Base-by-base conservation (phyloP, 2,888 invertebrate genomes). In the Sepiola atlantica region DNA sequence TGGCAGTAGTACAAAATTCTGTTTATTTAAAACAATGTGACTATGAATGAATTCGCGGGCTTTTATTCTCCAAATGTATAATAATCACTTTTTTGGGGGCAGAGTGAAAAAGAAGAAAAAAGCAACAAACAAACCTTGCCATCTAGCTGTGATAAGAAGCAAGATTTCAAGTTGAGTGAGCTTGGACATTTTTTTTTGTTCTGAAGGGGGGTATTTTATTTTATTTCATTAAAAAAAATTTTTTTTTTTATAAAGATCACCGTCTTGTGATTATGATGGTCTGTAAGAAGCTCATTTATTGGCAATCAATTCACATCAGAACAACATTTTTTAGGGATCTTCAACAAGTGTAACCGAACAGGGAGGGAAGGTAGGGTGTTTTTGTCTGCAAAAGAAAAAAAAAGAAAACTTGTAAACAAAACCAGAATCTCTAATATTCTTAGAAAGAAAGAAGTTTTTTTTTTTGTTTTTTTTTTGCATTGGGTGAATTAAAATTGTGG, bases 101-200 rank as follows among this genome's bases (percentile, higher is more conserved):
- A 77, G 77, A n/a, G 77, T n/a, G n/a, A 77, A 77, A 8, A 45
- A 45, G 45, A 45, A 45, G 8, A 45, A 45, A 45, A 45, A 45
- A 45, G 8, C 45, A 45, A 45, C 2, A 45, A 45, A 45, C 2
- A 45, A 77, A n/a, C 77, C 77, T 77, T 77, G 77, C 77, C 77
- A 77, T 77, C n/a, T 32, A 77, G 77, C 77, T 77, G 77, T 77
- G 77, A 77, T 77, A 77, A 77, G n/a, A 77, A 77, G 77, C 77
- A 77, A n/a, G 77, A 77, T 77, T 77, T 77, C n/a, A 77, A 77
- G 77, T 77, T n/a, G 77, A 77, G n/a, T 61, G 24, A 61, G 61
- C 24, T 10, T 61, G 61, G 28, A 28, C 61, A 10, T 28, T 61
- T 61, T 61, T 61, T 61, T 61, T 61, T 61, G 0, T 77, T 77